Percentiles rank a stretch among this genome's conserved stretches.
These are phyloP conservation scores for Xiphorhynchus erythropygius DNA, from an alignment of 2,797 vertebrate species.

Conservation along the genomic window DNA sequence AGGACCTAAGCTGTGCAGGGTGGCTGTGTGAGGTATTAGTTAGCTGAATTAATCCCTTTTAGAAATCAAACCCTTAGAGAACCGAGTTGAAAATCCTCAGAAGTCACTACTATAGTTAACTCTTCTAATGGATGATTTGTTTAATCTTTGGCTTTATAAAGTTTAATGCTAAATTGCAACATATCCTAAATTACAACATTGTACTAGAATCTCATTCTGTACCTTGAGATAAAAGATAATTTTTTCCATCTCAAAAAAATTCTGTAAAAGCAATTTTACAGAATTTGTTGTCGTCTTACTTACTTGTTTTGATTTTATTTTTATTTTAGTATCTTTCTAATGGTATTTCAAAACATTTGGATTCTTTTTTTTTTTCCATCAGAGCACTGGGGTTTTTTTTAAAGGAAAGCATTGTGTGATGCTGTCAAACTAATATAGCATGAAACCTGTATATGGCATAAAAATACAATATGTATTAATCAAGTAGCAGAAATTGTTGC, in stretches of 20 bases:
- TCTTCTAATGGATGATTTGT: neutral
- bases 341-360: neutral
- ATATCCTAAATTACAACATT: neutral
- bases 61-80: neutral
- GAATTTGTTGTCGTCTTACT: neutral
- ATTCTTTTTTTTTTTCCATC: neutral
- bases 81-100: neutral
- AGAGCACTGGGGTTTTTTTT: neutral
- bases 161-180: neutral
- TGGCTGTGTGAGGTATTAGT: neutral
- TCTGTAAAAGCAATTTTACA: neutral
- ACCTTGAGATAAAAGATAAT: neutral
- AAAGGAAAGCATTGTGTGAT: neutral
- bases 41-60: neutral
- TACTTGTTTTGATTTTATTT: neutral
- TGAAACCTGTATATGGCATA: neutral
- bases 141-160: neutral
- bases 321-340: neutral
- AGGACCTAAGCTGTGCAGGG: neutral
- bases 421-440: neutral
- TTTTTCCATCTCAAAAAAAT: neutral
- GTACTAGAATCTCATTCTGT: neutral
- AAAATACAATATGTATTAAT: neutral
- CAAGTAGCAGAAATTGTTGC: neutral
- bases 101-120: neutral